phyloP scores from a whole-genome alignment of 2,113 vertebrate species.

The Vicugna pacos region DNA sequence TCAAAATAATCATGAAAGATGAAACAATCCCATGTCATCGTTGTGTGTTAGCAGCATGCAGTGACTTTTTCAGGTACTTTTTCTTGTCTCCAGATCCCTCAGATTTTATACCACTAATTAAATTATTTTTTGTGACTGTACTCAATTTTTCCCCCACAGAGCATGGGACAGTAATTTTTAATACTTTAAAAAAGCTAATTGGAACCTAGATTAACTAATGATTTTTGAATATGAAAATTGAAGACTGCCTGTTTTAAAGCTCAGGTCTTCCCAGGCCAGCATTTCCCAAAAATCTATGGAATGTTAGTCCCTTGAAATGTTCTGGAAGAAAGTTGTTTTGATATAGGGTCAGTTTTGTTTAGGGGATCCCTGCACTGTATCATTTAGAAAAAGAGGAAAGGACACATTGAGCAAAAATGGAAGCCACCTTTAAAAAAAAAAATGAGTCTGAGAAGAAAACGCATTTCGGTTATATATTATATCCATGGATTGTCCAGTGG shows the following conservation, averaged over 20 bases:
- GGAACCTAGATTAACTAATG: not conserved
- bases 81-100: slow-evolving; percentile 62
- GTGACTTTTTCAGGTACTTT: slow-evolving; percentile 97
- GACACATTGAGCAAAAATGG: not conserved
- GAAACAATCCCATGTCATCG: slow-evolving; percentile 95
- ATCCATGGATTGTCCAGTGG: not conserved
- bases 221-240: slow-evolving; percentile 23
- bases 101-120: slow-evolving; percentile 51
- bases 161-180: slow-evolving; percentile 15
- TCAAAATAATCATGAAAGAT: slow-evolving; percentile 93
- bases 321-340: not conserved
- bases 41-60: slow-evolving; percentile 96
- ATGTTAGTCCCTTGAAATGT: not conserved
- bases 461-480: not conserved
- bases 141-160: not conserved
- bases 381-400: not conserved
- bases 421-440: slow-evolving; percentile 35
- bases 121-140: slow-evolving; percentile 1
- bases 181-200: slow-evolving; percentile 45
- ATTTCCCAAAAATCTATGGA: not conserved
- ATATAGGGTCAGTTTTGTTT: not conserved
- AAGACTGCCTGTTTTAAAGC: not conserved
- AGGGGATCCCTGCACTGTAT: not conserved
- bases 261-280: not conserved
- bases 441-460: not conserved